A percentile compares a stretch with the other conserved stretches of the same genome.
These are phyloP conservation scores for Trimorus sp. DNA, from an alignment of 2,888 invertebrate species.

Conservation along the genomic window DNA sequence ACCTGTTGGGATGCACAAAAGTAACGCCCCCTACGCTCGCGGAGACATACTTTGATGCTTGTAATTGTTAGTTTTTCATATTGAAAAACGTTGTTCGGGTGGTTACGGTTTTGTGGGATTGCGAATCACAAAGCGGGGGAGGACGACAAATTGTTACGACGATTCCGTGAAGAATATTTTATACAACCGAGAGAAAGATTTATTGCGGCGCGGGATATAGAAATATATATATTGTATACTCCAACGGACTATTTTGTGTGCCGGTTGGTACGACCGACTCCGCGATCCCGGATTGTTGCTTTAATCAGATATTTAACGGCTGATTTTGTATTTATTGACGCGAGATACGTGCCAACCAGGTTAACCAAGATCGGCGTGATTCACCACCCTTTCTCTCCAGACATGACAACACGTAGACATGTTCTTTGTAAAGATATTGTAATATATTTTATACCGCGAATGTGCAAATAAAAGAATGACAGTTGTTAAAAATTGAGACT, in stretches of 20 bases:
- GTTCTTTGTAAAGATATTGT: constrained; percentile 75
- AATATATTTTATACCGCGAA: constrained; percentile 79
- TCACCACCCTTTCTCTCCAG: constrained; percentile 27
- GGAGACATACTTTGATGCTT: constrained; percentile 14
- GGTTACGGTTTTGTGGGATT: constrained; percentile 14
- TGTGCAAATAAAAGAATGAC: constrained; percentile 69
- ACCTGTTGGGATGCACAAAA: too few relatives aligned
- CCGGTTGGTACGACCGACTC: constrained; percentile 25
- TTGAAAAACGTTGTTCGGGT: constrained; percentile 54
- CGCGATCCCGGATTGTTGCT: constrained; percentile 45
- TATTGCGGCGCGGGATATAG: constrained; percentile 32
- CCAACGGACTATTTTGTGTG: constrained; percentile 48
- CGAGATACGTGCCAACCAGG: constrained; percentile 44
- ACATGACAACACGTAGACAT: constrained; percentile 47
- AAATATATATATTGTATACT: constrained; percentile 43
- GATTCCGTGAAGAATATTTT: constrained; percentile 68
- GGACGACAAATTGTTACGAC: constrained; percentile 50
- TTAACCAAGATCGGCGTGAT: constrained; percentile 23
- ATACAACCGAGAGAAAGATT: constrained; percentile 49
- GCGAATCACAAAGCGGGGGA: constrained; percentile 26
- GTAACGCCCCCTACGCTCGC: neutral
- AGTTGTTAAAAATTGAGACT: constrained; percentile 70
- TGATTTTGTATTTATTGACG: constrained; percentile 55
- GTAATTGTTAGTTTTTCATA: constrained; percentile 53
- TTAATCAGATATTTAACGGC: constrained; percentile 60